phyloP scores from a whole-genome alignment of 2,888 invertebrate species.

The Sphaerophoria taeniata region DNA sequence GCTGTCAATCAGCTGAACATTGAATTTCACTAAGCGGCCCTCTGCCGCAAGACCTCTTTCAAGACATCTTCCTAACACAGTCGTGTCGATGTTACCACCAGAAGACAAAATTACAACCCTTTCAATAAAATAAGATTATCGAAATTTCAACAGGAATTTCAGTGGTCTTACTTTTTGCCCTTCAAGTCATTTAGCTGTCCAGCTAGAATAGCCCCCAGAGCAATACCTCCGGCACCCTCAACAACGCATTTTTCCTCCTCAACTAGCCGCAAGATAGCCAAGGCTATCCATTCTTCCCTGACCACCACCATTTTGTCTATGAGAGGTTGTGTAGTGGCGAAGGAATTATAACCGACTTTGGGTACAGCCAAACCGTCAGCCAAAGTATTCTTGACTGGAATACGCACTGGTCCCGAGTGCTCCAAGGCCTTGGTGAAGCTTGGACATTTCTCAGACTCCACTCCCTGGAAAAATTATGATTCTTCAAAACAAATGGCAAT shows the following conservation, averaged over 20 bases:
- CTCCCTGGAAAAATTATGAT: constrained; percentile 86
- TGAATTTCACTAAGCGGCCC: constrained; percentile 89
- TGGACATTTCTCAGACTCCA: constrained; percentile 95
- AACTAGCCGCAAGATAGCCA: constrained; percentile 90
- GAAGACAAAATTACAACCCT: constrained; percentile 93
- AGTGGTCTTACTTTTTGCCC: constrained; percentile 87
- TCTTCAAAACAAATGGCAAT: neutral
- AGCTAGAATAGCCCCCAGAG: constrained; percentile 92
- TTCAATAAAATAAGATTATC: neutral
- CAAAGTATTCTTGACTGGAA: constrained; percentile 88
- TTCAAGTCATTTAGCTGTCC: constrained; percentile 91
- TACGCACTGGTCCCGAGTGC: constrained; percentile 87
- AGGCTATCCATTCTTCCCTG: constrained; percentile 92
- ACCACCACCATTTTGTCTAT: constrained; percentile 93
- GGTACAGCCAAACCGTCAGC: constrained; percentile 96
- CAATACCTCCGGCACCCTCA: constrained; percentile 95
- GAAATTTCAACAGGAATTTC: neutral
- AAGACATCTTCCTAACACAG: constrained; percentile 93
- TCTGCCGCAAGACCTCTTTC: constrained; percentile 95
- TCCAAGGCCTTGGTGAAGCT: constrained; percentile 91
- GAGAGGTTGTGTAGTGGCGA: constrained; percentile 87
- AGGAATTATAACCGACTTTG: constrained; percentile 93
- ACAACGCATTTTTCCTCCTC: constrained; percentile 95
- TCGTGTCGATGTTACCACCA: constrained; percentile 96
- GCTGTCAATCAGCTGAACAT: constrained; percentile 91